Conservation (phyloP, 2,888 invertebrate genomes). For the Arctia plantaginis region DNA sequence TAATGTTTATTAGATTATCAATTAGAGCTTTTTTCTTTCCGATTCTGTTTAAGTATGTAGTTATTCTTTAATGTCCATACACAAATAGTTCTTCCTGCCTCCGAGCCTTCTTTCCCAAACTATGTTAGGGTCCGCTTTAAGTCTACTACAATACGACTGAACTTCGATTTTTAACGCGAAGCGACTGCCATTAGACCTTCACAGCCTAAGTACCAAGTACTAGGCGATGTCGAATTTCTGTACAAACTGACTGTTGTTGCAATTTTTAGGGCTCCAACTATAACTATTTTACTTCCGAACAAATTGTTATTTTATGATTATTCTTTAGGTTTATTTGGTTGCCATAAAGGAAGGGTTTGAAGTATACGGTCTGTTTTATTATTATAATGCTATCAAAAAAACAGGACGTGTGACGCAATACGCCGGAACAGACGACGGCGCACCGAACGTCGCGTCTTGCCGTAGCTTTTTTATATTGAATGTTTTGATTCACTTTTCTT, state of each 20-base stretch:
- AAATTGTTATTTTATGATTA: background rate
- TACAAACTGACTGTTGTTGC: too few relatives aligned
- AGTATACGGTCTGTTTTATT: background rate
- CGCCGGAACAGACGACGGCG: constrained; percentile 55
- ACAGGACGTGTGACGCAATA: constrained; percentile 52
- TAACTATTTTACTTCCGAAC: too few relatives aligned
- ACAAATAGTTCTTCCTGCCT: too few relatives aligned
- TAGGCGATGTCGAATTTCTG: too few relatives aligned
- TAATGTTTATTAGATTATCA: background rate
- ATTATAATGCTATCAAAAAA: constrained; percentile 5
- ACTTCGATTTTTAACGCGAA: too few relatives aligned
- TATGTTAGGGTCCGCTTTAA: too few relatives aligned
- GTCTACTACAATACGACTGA: too few relatives aligned
- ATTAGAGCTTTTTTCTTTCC: background rate
- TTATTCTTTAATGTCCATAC: background rate
- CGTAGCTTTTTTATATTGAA: constrained; percentile 55
- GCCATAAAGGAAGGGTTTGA: background rate
- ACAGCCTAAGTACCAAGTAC: too few relatives aligned
- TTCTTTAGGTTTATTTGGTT: background rate
- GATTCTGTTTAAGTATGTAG: background rate
- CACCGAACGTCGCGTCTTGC: constrained; percentile 41
- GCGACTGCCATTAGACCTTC: too few relatives aligned
- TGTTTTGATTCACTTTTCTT: constrained; percentile 56
- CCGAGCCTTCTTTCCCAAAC: too few relatives aligned
- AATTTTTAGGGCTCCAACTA: too few relatives aligned